Evolutionary conservation across 2,113 vertebrate species (phyloP), one percentile per base, ranked within the genome.

Genomic region (Ptychochromis oligacanthus): DNA sequence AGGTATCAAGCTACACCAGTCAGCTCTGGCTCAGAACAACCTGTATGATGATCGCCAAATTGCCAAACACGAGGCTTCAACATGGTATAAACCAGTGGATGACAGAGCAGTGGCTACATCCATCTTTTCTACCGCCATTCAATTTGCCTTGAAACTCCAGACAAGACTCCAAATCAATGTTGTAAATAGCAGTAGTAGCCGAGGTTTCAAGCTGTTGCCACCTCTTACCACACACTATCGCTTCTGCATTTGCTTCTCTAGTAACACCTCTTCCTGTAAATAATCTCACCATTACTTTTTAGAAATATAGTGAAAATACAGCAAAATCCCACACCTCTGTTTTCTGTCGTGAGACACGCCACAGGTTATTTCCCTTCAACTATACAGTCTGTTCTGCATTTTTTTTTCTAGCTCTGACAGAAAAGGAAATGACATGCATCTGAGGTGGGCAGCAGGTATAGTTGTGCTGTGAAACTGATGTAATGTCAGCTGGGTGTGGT

Each of bases 361-460:
- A 55, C 43, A 18, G 28, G 31, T 84, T 18, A 40, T 40, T 82
- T 78, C 13, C 28, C 7, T 18, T 72, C 9, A 85, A 40, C 17
- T 58, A 7, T 0, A 8, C 10, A 61, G 10, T 56, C 24, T 65
- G 77, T 77, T 80, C 83, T 76, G 52, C 56, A 49, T 83, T 90
- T 78, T 31, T 78, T 31, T 40, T 74, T 38, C n/a, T 8, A 56
- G 40, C 72, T 36, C 12, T 34, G n/a, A 31, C 64, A 87, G 26
- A 90, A 84, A 24, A 82, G 89, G 87, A 92, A 92, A 81, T 76
- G 43, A 56, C 67, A 87, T 62, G 9, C 17, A 14, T 43, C 28
- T 43, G 18, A 82, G 46, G 64, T 77, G 57, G 70, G 76, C 6
- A 2, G 62, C 40, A 82, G 57, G 74, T 83, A 57, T 17, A 83